Conservation (phyloP, 2,113 vertebrate species). For the Xiphorhynchus elegans region DNA sequence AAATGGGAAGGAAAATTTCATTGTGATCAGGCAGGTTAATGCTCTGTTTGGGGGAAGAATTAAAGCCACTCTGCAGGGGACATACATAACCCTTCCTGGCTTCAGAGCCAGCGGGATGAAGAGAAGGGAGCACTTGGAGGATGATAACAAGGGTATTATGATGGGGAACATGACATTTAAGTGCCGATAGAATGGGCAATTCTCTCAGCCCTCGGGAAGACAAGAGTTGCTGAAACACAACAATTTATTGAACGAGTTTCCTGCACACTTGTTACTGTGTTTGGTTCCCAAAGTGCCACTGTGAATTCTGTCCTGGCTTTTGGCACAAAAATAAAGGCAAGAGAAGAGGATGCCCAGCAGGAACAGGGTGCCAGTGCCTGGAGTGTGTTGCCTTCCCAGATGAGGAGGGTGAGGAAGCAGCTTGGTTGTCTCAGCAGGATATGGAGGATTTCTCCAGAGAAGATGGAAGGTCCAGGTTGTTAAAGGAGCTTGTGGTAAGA, state of each 20-base stretch:
- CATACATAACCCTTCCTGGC: not conserved
- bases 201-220: conserved; percentile 32
- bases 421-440: not conserved
- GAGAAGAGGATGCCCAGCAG: not conserved
- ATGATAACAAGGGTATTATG: conserved; percentile 28
- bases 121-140: conserved; percentile 1
- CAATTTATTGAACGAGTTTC: not conserved
- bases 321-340: not conserved
- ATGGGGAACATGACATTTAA: not conserved
- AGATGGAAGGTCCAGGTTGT: not conserved
- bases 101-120: not conserved
- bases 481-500: not conserved
- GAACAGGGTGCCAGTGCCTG: not conserved
- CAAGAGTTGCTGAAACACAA: conserved; percentile 12
- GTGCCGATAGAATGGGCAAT: not conserved
- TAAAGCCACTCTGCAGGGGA: not conserved
- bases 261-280: not conserved
- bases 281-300: not conserved
- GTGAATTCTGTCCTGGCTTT: not conserved
- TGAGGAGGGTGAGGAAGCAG: not conserved
- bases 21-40: not conserved
- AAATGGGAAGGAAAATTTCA: not conserved
- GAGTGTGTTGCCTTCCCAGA: not conserved
- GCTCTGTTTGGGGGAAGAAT: not conserved
- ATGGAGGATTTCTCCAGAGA: not conserved